Evolutionary conservation across 2,113 vertebrate species (phyloP).

Genomic region (Hymenochirus boettgeri): DNA sequence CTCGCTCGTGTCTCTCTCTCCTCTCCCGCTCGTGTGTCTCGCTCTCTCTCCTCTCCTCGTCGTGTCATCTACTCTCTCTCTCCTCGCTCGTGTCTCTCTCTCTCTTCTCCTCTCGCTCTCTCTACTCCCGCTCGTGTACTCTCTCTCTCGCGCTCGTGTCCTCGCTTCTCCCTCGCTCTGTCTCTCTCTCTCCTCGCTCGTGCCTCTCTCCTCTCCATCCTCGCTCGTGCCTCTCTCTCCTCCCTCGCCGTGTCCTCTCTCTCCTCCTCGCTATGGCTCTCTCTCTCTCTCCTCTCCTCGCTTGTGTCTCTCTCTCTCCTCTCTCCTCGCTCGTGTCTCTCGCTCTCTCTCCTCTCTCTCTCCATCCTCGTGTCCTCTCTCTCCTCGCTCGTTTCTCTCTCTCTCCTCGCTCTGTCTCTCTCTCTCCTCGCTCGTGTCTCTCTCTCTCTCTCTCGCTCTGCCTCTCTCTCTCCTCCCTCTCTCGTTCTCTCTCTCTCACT

Average conservation of each 20-base stretch:
- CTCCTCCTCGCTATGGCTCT: background rate
- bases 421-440: too few species aligned
- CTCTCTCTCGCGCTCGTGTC: background rate
- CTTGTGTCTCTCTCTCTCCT: background rate
- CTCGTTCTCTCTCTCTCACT: too few species aligned
- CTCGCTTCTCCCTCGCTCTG: background rate
- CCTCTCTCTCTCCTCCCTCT: too few species aligned
- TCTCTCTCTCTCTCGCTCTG: too few species aligned
- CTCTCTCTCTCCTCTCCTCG: background rate
- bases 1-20: too few species aligned
- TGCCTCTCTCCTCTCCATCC: too few species aligned
- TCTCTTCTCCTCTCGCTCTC: background rate
- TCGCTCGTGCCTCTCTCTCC: background rate
- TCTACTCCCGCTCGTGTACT: background rate
- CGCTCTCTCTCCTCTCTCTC: background rate
- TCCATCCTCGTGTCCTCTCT: background rate
- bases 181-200: too few species aligned
- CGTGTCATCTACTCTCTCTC: background rate
- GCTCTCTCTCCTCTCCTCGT: background rate
- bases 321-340: background rate
- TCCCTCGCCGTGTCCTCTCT: background rate
- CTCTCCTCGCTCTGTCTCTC: too few species aligned
- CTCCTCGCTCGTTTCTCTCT: background rate
- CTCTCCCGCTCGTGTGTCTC: background rate
- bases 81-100: too few species aligned